A percentile compares a stretch with the other conserved stretches of the same genome.
These are phyloP conservation scores for Melanophora roralis DNA, from an alignment of 2,888 invertebrate genomes.

Conservation along the genomic window DNA sequence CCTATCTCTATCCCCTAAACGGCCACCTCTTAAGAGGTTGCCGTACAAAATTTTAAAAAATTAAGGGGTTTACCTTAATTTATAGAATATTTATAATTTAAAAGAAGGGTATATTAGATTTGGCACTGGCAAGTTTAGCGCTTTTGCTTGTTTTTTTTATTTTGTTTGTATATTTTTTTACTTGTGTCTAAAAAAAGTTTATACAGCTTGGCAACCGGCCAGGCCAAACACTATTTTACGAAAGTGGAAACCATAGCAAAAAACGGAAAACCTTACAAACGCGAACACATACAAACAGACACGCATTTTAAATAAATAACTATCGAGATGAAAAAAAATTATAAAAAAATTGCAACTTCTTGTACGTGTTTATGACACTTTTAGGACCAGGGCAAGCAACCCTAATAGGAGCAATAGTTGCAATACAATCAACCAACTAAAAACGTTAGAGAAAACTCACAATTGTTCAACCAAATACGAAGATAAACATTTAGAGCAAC, in stretches of 20 bases:
- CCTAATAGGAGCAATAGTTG: slow-evolving; percentile 30
- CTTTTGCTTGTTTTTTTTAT: no score
- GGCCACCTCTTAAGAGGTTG: no score
- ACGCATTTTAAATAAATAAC: slow-evolving; percentile 3
- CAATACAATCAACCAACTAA: slow-evolving; percentile 9
- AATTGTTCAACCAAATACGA: neutral
- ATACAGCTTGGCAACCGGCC: slow-evolving; percentile 47
- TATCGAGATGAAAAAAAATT: slow-evolving; percentile 16
- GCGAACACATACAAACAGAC: slow-evolving; percentile 4
- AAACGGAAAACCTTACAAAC: neutral
- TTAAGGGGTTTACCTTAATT: no score
- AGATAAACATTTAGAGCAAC: slow-evolving; percentile 37
- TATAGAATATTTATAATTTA: no score
- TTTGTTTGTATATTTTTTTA: neutral
- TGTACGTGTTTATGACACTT: slow-evolving; percentile 62
- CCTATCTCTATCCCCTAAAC: no score
- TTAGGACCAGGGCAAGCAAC: slow-evolving; percentile 61
- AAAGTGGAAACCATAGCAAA: neutral
- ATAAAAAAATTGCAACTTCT: slow-evolving; percentile 41
- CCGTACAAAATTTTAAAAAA: no score
- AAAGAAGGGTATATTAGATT: no score
- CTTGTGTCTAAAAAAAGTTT: neutral
- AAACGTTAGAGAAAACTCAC: neutral
- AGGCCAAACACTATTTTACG: slow-evolving; percentile 35
- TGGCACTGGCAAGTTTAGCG: no score